phyloP scores from a whole-genome alignment of 2,113 vertebrate species.

The Gobius niger region DNA sequence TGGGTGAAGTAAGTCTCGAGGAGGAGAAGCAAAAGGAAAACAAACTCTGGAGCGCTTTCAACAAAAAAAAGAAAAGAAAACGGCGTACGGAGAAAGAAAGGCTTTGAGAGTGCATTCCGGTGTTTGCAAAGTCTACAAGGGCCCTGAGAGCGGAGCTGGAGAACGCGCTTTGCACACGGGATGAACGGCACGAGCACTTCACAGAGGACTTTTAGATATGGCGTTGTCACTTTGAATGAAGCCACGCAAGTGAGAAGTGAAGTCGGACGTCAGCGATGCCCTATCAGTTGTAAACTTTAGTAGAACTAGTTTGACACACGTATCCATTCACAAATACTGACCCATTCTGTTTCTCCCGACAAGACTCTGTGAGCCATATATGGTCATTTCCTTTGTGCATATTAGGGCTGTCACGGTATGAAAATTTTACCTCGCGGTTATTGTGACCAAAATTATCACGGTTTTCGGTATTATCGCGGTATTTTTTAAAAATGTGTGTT shows the following conservation, averaged over 20 bases:
- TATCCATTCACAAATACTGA: too few relatives aligned
- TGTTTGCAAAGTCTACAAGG: conserved; percentile 33
- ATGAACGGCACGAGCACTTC: conserved; percentile 33
- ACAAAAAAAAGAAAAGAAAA: conserved; percentile 32
- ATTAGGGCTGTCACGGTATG: too few relatives aligned
- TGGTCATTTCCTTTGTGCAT: too few relatives aligned
- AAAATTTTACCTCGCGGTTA: too few relatives aligned
- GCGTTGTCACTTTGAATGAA: conserved; percentile 27
- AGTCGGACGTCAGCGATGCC: too few relatives aligned
- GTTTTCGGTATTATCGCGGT: too few relatives aligned
- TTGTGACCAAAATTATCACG: too few relatives aligned
- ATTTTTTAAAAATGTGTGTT: too few relatives aligned
- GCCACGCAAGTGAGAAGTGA: background rate
- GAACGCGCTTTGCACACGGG: conserved; percentile 31
- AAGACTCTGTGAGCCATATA: too few relatives aligned
- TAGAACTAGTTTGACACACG: too few relatives aligned
- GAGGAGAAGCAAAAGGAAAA: conserved; percentile 70
- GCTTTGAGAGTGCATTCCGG: conserved; percentile 54
- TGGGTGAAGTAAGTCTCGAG: conserved; percentile 62
- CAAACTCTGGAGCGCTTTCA: conserved; percentile 74
- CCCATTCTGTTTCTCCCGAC: too few relatives aligned
- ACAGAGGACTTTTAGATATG: conserved; percentile 30
- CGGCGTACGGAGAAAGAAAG: conserved; percentile 59
- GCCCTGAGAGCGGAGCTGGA: conserved; percentile 6
- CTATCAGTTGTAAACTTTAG: too few relatives aligned